These are phyloP conservation scores for Chionis minor DNA, from an alignment of 2,113 vertebrate species.

Conservation along the genomic window DNA sequence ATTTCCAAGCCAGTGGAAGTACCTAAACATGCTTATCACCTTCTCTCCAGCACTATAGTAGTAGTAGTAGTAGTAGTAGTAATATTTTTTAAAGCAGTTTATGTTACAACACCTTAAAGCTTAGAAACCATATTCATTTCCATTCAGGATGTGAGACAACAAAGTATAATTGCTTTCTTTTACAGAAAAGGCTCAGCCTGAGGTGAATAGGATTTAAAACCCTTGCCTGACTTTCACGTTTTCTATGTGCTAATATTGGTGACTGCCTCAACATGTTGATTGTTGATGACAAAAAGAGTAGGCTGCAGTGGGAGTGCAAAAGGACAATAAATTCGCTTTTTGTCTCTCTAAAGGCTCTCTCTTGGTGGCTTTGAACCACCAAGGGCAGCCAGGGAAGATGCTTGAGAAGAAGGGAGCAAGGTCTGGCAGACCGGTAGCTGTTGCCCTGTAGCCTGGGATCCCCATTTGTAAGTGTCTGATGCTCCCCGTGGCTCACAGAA, in stretches of 20 bases:
- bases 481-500: accelerated
- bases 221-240: background rate
- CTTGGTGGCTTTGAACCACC: background rate
- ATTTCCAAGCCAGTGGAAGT: background rate
- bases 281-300: background rate
- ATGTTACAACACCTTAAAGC: background rate
- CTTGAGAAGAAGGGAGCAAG: background rate
- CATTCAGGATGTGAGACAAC: background rate
- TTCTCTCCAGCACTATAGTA: background rate
- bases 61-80: no score
- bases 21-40: background rate
- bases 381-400: background rate
- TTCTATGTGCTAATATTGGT: background rate
- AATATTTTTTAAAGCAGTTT: background rate
- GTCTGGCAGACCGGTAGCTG: accelerated
- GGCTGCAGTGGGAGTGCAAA: background rate
- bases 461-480: accelerated
- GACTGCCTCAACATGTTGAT: background rate
- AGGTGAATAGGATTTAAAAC: background rate
- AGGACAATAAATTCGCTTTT: background rate
- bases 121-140: background rate
- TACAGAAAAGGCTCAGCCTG: background rate
- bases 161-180: background rate
- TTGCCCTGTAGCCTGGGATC: no score
- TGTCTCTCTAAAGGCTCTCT: background rate